A percentile compares a stretch with the other conserved stretches of the same genome.
phyloP scores from a whole-genome alignment of 2,113 vertebrate species.

The Lophius piscatorius region DNA sequence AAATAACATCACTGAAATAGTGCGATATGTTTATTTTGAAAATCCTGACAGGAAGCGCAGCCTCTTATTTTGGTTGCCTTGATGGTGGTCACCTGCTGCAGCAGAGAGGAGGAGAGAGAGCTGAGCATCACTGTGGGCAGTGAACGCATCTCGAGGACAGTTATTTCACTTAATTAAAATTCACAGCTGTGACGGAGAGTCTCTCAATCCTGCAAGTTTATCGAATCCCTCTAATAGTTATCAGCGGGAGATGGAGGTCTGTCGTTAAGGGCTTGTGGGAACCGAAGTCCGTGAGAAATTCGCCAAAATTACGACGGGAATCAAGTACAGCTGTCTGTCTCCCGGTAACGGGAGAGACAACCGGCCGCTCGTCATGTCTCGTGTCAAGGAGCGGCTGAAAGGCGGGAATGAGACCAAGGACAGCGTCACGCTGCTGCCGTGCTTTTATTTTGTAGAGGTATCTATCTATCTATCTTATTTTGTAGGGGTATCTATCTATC shows the following conservation, averaged over 20 bases:
- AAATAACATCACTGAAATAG: neutral
- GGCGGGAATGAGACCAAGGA: slow-evolving; percentile 74
- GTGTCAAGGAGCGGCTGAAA: slow-evolving; percentile 73
- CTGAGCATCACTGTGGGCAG: neutral
- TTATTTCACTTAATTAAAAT: neutral
- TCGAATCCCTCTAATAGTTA: slow-evolving; percentile 3
- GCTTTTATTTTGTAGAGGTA: slow-evolving; percentile 78
- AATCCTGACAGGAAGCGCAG: neutral
- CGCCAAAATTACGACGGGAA: slow-evolving; percentile 73
- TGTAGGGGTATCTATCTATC: slow-evolving; percentile 25
- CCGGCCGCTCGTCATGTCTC: slow-evolving; percentile 66
- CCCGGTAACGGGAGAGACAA: slow-evolving; percentile 66
- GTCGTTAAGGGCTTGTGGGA: slow-evolving; percentile 5
- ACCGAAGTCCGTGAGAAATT: slow-evolving; percentile 15
- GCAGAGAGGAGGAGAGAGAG: slow-evolving; percentile 18
- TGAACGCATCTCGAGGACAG: too few relatives aligned
- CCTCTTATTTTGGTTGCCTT: neutral
- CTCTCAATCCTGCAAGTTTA: neutral
- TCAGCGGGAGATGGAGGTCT: slow-evolving; percentile 18
- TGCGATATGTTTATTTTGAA: slow-evolving; percentile 44
- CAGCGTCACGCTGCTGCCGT: slow-evolving; percentile 73
- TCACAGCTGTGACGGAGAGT: slow-evolving; percentile 15
- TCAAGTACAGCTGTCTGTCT: slow-evolving; percentile 72
- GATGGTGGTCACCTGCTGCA: slow-evolving; percentile 47
- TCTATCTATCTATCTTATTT: slow-evolving; percentile 2